Conservation (phyloP, 2,113 vertebrate species). For the Lagenorhynchus albirostris region DNA sequence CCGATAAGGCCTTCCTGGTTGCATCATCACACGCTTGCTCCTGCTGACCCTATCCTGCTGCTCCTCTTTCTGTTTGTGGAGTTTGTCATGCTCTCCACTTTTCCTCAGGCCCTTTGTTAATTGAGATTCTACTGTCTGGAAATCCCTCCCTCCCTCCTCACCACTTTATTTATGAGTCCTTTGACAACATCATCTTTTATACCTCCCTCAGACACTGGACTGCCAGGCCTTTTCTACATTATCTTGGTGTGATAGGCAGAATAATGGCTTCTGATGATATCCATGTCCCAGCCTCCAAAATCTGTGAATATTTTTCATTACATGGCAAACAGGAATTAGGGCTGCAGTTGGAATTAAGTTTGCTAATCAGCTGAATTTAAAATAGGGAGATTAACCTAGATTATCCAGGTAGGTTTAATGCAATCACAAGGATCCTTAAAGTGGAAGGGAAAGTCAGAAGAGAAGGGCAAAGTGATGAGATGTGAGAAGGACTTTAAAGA, state of each 20-base stretch:
- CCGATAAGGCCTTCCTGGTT: rapidly evolving
- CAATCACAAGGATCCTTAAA: neutral
- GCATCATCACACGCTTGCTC: rapidly evolving
- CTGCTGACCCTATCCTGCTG: rapidly evolving
- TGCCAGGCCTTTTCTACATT: rapidly evolving
- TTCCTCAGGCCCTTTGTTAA: neutral
- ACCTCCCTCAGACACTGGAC: neutral
- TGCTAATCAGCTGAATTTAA: neutral
- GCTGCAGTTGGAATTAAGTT: neutral
- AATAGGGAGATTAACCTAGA: neutral
- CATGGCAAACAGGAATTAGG: neutral
- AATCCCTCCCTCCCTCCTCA: too few species aligned
- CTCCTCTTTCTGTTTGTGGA: rapidly evolving
- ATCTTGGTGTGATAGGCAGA: too few species aligned
- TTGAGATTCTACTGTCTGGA: too few species aligned
- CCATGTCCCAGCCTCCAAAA: neutral
- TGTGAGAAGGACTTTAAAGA: neutral
- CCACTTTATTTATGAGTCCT: too few species aligned
- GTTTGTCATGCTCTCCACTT: too few species aligned
- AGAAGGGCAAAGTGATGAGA: neutral
- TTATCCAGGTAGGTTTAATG: neutral
- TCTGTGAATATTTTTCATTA: neutral
- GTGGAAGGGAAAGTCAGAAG: neutral
- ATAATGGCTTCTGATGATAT: rapidly evolving
- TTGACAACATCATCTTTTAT: neutral